These are phyloP conservation scores for Platysteira castanea DNA, from an alignment of 2,113 vertebrate species.

Conservation along the genomic window DNA sequence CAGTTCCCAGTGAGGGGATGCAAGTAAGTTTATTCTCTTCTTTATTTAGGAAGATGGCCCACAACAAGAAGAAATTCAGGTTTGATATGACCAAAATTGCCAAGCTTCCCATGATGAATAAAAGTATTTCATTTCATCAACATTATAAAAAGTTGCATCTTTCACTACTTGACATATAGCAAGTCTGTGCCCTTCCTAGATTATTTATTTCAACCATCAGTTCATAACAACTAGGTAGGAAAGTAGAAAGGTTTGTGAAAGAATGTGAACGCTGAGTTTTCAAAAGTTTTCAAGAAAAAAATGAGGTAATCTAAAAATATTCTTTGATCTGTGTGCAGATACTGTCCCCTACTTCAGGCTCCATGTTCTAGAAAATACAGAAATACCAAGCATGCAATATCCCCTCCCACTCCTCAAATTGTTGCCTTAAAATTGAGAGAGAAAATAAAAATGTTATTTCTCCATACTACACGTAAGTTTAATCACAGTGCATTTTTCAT, in stretches of 20 bases:
- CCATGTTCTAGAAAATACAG: neutral
- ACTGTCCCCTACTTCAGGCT: neutral
- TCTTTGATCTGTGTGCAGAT: neutral
- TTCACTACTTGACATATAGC: neutral
- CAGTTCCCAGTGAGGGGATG: neutral
- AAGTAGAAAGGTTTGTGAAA: neutral
- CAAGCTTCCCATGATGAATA: neutral
- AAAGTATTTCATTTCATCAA: neutral
- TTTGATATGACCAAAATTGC: neutral
- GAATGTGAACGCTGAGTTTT: neutral
- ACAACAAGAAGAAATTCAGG: neutral
- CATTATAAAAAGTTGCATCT: neutral
- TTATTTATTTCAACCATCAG: neutral
- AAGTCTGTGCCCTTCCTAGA: neutral
- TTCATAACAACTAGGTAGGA: neutral
- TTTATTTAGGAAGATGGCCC: neutral
- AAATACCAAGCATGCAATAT: neutral
- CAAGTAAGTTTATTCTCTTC: neutral
- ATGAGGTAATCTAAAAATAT: neutral
- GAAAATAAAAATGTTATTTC: conserved; percentile 37
- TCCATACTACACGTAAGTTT: neutral
- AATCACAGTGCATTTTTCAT: conserved; percentile 26
- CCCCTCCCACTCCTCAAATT: neutral
- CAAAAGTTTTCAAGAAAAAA: neutral
- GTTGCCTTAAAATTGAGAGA: neutral